A percentile compares a stretch with the other conserved stretches of the same genome.
These are phyloP conservation scores for Centropus unirufus DNA, from an alignment of 2,113 vertebrate species.

Conservation along the genomic window DNA sequence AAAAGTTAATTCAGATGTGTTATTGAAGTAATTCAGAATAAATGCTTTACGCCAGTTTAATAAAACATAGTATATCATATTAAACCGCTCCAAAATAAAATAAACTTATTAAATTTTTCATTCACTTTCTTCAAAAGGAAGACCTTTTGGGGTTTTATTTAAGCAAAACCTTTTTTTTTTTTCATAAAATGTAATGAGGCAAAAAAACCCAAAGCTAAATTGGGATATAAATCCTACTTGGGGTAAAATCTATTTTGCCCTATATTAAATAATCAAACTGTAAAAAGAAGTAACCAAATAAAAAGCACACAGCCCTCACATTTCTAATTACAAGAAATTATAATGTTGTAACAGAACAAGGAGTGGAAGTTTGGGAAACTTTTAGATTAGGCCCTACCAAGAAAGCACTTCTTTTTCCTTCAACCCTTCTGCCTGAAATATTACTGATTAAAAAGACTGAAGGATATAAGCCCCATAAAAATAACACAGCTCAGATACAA, in stretches of 20 bases:
- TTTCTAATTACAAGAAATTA: neutral
- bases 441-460: neutral
- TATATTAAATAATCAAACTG: neutral
- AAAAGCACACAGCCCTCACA: too few relatives aligned
- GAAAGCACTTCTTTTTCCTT: neutral
- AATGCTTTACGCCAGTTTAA: neutral
- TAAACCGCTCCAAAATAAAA: neutral
- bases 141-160: neutral
- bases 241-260: neutral
- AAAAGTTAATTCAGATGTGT: neutral
- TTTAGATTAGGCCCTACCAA: neutral
- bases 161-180: neutral
- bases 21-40: neutral
- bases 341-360: neutral
- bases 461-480: neutral
- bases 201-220: accelerated
- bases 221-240: neutral
- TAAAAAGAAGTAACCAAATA: neutral
- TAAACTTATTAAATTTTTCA: neutral
- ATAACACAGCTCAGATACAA: neutral
- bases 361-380: neutral
- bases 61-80: neutral
- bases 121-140: neutral
- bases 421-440: neutral
- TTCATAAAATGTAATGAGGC: accelerated